Conservation (phyloP, 1,140 invertebrate genomes). For the Drosophila tristis region DNA sequence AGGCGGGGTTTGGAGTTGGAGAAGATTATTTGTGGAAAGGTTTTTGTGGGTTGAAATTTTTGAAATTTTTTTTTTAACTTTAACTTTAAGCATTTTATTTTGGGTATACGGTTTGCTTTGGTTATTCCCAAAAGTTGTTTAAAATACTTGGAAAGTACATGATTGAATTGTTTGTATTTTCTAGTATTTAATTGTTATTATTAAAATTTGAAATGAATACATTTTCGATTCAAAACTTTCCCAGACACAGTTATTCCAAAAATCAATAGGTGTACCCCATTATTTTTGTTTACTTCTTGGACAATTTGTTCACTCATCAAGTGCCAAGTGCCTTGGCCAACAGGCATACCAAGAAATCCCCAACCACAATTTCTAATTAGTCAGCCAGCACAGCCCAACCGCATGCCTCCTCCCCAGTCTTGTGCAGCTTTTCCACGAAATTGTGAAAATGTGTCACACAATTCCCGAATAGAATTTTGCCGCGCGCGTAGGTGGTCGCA, state of each 20-base stretch:
- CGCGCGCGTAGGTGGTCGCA: slow-evolving; percentile 52
- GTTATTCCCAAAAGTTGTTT: no score
- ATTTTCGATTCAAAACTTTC: not conserved
- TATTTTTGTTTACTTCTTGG: not conserved
- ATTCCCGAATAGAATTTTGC: slow-evolving; percentile 18
- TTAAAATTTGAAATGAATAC: not conserved
- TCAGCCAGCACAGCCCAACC: slow-evolving; percentile 7
- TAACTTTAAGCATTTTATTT: not conserved
- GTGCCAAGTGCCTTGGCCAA: no score
- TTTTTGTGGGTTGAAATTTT: not conserved
- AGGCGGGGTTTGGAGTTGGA: no score
- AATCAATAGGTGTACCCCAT: no score
- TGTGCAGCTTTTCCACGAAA: slow-evolving; percentile 24
- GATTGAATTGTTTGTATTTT: no score
- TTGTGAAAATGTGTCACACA: slow-evolving; percentile 38
- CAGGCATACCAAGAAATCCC: not conserved
- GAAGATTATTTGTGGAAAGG: no score
- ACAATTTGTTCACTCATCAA: not conserved
- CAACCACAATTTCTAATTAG: slow-evolving; percentile 36
- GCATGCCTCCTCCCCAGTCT: no score
- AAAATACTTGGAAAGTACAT: no score
- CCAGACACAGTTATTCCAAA: no score
- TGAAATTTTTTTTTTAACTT: not conserved
- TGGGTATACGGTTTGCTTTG: no score
- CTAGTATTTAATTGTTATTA: not conserved